phyloP scores from a whole-genome alignment of 2,888 invertebrate genomes.

The Lepeophtheirus nordmannii region DNA sequence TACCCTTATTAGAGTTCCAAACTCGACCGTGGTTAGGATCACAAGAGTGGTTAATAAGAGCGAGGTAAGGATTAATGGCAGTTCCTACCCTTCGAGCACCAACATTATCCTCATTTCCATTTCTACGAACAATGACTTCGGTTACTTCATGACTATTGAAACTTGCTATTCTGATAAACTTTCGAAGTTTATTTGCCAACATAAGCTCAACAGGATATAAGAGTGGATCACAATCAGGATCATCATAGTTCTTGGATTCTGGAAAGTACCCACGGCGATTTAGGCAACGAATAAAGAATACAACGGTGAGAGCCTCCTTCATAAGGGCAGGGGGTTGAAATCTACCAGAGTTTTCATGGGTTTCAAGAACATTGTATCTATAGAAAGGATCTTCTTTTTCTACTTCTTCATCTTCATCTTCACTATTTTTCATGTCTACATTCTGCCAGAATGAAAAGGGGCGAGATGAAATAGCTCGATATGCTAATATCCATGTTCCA shows the following conservation, averaged over 20 bases:
- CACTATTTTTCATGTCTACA: background rate
- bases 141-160: conserved; percentile 18
- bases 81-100: background rate
- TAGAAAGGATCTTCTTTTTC: background rate
- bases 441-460: background rate
- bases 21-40: conserved; percentile 22
- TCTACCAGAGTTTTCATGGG: conserved; percentile 1
- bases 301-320: conserved; percentile 14
- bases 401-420: background rate
- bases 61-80: conserved; percentile 12
- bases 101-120: background rate
- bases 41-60: conserved; percentile 21
- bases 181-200: background rate
- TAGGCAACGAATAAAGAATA: conserved; percentile 16
- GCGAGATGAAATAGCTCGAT: background rate
- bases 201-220: background rate
- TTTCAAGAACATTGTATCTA: background rate
- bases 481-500: conserved; percentile 18
- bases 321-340: conserved; percentile 8
- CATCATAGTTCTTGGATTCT: background rate
- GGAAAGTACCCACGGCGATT: conserved; percentile 6
- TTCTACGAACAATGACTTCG: background rate
- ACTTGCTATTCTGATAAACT: conserved; percentile 11
- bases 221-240: background rate
- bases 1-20: conserved; percentile 1